Percentiles rank a stretch among this genome's conserved stretches.
Evolutionary conservation across 2,888 invertebrate genomes (phyloP).

Genomic region (Portevinia maculata): DNA sequence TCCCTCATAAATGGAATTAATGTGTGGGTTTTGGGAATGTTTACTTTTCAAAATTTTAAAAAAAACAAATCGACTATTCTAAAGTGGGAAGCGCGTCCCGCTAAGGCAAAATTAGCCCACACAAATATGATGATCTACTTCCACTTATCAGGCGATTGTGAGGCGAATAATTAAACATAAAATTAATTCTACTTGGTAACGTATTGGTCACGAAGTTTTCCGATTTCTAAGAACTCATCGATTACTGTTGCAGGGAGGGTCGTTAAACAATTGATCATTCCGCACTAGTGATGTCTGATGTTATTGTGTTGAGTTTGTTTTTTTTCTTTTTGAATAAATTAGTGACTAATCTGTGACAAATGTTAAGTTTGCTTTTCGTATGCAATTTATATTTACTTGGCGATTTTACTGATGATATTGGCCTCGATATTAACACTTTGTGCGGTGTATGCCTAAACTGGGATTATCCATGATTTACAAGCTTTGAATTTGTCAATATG

Average conservation of each 20-base stretch:
- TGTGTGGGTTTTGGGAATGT: background rate
- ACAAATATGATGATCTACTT: slow-evolving; percentile 32
- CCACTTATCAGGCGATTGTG: slow-evolving; percentile 12
- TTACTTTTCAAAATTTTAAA: background rate
- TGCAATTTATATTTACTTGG: slow-evolving; percentile 39
- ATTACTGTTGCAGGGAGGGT: slow-evolving; percentile 14
- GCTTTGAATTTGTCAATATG: no score
- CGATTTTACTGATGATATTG: slow-evolving; percentile 2
- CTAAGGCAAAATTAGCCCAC: slow-evolving; percentile 11
- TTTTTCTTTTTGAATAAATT: slow-evolving; percentile 48
- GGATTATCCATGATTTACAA: no score
- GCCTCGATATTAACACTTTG: slow-evolving; percentile 4
- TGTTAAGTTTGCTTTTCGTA: slow-evolving; percentile 19
- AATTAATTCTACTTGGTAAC: background rate
- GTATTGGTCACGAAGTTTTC: slow-evolving; percentile 32
- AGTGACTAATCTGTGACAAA: slow-evolving; percentile 55
- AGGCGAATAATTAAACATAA: slow-evolving; percentile 15
- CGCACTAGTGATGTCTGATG: background rate
- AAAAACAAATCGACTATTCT: background rate
- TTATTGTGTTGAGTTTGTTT: slow-evolving; percentile 12
- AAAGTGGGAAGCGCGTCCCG: slow-evolving; percentile 22
- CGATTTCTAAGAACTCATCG: slow-evolving; percentile 33
- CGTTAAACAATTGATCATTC: slow-evolving; percentile 29
- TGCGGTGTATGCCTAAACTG: no score
- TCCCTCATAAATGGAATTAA: background rate